Evolutionary conservation across 2,797 vertebrate species (phyloP).

Genomic region (Semaprochilodus insignis): DNA sequence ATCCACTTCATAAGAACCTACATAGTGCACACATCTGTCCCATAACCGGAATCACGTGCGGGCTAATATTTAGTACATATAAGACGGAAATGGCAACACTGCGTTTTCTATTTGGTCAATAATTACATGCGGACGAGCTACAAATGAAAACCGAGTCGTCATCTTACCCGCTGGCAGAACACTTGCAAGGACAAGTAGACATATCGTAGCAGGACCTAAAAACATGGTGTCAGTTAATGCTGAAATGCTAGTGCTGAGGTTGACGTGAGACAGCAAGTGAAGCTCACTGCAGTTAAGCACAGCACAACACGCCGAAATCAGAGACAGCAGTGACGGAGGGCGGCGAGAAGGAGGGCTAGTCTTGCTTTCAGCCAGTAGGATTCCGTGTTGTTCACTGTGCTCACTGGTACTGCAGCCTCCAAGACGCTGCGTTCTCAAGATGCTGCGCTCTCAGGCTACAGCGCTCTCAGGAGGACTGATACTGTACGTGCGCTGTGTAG

Average conservation of each 20-base stretch:
- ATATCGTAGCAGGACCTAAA: background rate
- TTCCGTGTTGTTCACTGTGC: background rate
- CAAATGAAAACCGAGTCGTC: background rate
- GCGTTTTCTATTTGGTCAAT: background rate
- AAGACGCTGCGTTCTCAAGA: no score
- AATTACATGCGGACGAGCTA: background rate
- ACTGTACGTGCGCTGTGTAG: no score
- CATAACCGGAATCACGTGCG: background rate
- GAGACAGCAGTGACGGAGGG: background rate
- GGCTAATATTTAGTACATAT: background rate
- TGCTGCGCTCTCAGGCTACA: no score
- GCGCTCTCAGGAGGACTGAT: no score
- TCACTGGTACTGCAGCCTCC: no score
- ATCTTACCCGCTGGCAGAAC: background rate
- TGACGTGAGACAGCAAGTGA: background rate
- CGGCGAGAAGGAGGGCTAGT: background rate
- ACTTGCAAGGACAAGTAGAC: slow-evolving; percentile 5
- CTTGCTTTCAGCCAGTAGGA: background rate
- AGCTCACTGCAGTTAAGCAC: background rate
- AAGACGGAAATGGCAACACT: background rate
- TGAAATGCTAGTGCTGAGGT: background rate
- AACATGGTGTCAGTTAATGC: slow-evolving; percentile 17
- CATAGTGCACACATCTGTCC: background rate
- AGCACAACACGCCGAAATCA: background rate
- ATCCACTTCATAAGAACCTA: no score